These are phyloP conservation scores for Mimumesa dahlbomi DNA, from an alignment of 2,888 invertebrate genomes.

Conservation along the genomic window DNA sequence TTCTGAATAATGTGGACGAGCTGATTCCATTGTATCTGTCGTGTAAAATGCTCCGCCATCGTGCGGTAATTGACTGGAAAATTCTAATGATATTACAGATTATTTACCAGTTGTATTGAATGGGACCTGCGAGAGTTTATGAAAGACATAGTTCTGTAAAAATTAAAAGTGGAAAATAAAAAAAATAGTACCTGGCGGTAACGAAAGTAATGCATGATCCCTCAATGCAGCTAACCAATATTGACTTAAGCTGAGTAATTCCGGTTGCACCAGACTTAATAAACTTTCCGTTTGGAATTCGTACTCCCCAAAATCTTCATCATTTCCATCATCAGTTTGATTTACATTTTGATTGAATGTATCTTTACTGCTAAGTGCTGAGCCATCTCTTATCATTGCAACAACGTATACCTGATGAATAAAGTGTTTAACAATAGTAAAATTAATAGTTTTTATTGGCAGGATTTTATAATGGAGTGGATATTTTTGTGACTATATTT, in stretches of 20 bases:
- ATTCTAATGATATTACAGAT: conserved; percentile 83
- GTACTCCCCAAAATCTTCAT: conserved; percentile 86
- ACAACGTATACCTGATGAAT: conserved; percentile 94
- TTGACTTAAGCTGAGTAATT: conserved; percentile 93
- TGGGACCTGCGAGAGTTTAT: background rate
- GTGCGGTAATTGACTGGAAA: conserved; percentile 95
- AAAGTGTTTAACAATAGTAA: too few relatives aligned
- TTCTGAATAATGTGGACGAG: conserved; percentile 93
- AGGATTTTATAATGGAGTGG: too few relatives aligned
- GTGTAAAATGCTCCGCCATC: conserved; percentile 99
- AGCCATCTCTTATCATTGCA: conserved; percentile 91
- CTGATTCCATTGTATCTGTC: conserved; percentile 96
- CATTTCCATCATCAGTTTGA: conserved; percentile 73
- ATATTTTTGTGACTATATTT: too few relatives aligned
- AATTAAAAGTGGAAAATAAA: background rate
- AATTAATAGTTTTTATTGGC: too few relatives aligned
- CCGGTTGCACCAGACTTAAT: conserved; percentile 95
- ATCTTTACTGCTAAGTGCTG: conserved; percentile 81
- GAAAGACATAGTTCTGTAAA: too few relatives aligned
- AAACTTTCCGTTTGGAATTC: conserved; percentile 91
- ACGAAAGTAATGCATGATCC: conserved; percentile 95
- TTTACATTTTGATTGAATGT: conserved; percentile 58
- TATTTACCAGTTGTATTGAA: background rate
- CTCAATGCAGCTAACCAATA: conserved; percentile 97
- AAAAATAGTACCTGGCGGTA: conserved; percentile 86